A percentile compares a stretch with the other conserved stretches of the same genome.
These are phyloP conservation scores for Sericinus montela DNA, from an alignment of 2,888 invertebrate genomes.

Conservation along the genomic window DNA sequence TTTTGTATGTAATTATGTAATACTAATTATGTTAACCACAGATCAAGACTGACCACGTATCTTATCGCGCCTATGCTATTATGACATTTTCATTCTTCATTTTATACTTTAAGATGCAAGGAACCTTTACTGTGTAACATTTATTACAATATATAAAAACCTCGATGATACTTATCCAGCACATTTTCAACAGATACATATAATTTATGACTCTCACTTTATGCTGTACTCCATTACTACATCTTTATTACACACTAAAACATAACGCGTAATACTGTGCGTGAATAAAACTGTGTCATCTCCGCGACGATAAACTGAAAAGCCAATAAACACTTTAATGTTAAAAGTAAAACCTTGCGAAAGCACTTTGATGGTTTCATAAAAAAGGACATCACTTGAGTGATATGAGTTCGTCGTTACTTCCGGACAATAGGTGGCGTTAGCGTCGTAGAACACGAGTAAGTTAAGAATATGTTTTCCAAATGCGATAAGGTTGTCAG, in stretches of 20 bases:
- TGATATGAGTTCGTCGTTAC: slow-evolving; percentile 22
- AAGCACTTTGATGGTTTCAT: slow-evolving; percentile 38
- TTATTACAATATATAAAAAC: not conserved
- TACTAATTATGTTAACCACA: too few relatives aligned
- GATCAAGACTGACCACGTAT: too few relatives aligned
- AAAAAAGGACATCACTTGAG: slow-evolving; percentile 27
- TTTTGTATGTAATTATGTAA: too few relatives aligned
- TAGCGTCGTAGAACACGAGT: not conserved
- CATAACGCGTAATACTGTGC: slow-evolving; percentile 25
- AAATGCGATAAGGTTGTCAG: too few relatives aligned
- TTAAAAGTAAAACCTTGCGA: slow-evolving; percentile 53
- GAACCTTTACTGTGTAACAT: not conserved
- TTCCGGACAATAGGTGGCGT: slow-evolving; percentile 26
- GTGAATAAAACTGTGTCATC: slow-evolving; percentile 39
- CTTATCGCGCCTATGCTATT: too few relatives aligned
- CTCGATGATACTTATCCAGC: not conserved
- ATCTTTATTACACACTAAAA: slow-evolving; percentile 6
- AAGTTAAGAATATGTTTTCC: too few relatives aligned
- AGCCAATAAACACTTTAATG: slow-evolving; percentile 61
- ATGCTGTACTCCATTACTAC: not conserved
- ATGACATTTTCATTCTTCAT: too few relatives aligned
- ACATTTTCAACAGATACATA: not conserved
- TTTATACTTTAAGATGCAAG: too few relatives aligned
- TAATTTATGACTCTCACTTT: not conserved
- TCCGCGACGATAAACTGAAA: slow-evolving; percentile 42